Percentiles rank a stretch among this genome's conserved stretches.
Evolutionary conservation across 2,797 vertebrate genomes (phyloP).

Genomic region (Pogonophryne albipinna): DNA sequence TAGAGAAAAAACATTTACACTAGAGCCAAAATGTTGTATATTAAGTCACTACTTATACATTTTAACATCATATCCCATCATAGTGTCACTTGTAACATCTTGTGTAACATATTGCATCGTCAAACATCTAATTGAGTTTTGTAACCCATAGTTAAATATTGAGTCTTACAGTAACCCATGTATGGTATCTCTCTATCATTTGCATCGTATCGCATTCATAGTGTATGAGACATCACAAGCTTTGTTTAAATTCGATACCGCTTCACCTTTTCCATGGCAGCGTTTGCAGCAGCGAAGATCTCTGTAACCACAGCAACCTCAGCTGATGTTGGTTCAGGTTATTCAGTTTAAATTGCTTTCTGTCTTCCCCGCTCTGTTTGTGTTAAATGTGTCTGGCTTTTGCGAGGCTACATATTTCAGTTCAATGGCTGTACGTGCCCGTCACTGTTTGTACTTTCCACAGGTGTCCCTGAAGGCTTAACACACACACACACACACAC

Average conservation of each 20-base stretch:
- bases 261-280: neutral
- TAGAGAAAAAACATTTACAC: neutral
- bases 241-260: neutral
- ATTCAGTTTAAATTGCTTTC: constrained; percentile 17
- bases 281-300: constrained; percentile 19
- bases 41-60: neutral
- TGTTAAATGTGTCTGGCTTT: constrained; percentile 4
- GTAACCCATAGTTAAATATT: no score
- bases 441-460: constrained; percentile 49
- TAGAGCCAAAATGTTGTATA: no score
- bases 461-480: constrained; percentile 62
- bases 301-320: constrained; percentile 63
- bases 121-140: neutral
- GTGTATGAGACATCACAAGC: no score
- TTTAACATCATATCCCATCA: no score
- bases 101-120: no score
- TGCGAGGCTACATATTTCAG: constrained; percentile 9
- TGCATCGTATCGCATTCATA: no score
- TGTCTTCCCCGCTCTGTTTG: constrained; percentile 16
- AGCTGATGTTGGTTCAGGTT: constrained; percentile 28
- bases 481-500: constrained; percentile 20
- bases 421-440: constrained; percentile 6
- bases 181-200: no score
- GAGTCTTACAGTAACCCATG: no score
- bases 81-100: no score